Evolutionary conservation across 2,113 vertebrate species (phyloP).

Genomic region (Mesembrinibis cayennensis): DNA sequence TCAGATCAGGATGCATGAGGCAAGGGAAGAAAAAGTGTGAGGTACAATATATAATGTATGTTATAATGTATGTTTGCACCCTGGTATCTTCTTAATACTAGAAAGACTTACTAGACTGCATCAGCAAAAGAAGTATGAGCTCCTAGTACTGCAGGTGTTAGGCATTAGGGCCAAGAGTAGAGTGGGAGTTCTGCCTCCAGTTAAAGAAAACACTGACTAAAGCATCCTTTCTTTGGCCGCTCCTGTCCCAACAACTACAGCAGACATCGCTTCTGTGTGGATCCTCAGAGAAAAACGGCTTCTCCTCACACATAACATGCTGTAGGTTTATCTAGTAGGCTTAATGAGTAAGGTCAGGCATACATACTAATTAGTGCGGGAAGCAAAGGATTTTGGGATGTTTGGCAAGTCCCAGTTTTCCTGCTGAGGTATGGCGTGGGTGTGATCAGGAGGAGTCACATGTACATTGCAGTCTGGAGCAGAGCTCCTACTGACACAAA

Average conservation of each 20-base stretch:
- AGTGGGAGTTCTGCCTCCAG: background rate
- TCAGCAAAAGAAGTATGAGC: background rate
- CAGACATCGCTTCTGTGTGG: background rate
- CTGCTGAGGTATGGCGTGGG: background rate
- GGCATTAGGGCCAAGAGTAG: background rate
- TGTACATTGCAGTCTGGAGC: background rate
- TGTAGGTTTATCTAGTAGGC: background rate
- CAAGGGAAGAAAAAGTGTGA: background rate
- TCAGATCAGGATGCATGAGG: background rate
- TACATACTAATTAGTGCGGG: no score
- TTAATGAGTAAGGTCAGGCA: background rate
- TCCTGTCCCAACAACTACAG: background rate
- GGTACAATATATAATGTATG: fast-evolving
- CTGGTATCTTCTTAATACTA: background rate
- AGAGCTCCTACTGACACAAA: background rate
- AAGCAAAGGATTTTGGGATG: background rate
- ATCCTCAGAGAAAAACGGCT: background rate
- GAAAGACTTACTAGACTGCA: background rate
- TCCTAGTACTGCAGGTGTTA: background rate
- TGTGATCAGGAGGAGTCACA: background rate
- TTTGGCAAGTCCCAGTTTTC: background rate
- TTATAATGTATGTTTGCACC: background rate
- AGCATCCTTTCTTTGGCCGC: background rate
- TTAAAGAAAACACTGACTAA: background rate
- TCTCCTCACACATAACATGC: background rate